Base-by-base conservation (phyloP, 1,140 invertebrate species). In the Meloidogyne hapla region DNA sequence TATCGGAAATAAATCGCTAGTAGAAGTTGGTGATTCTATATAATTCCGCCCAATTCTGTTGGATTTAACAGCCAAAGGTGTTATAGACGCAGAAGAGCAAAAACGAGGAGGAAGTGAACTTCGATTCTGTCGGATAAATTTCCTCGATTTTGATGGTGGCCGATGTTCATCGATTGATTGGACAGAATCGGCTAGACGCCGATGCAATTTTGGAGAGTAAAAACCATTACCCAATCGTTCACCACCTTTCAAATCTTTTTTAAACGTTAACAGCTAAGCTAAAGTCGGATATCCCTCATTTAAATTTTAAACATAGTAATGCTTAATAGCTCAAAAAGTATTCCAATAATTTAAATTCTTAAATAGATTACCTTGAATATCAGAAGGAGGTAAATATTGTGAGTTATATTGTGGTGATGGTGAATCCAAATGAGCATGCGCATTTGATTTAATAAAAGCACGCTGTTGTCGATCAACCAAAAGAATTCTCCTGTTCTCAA, bases 61-160 rank as follows among this genome's bases (percentile, higher is more conserved):
- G 18, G 48, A 56, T 56, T 56, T 56, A 56, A 56, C 18, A n/a
- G 48, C 26, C 21, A 73, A 38, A 21, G 74, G 74, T 21, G 69
- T 61, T 21, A 75, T 56, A 15, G 56, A 63, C 13, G 64, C 78
- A 56, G 77, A 78, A 69, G 63, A 40, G 26, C 40, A 67, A 15
- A 79, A 42, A 42, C 45, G 61, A 12, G 79, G 78, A 33, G 79
- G 79, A 18, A 80, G 71, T 15, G 79, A 80, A 61, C 82, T 82
- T 26, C 79, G 79, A 21, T 81, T 65, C 25, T 42, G 61, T 2
- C 42, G 56, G 23, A 13, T 21, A 23, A 33, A 28, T 26, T 56
- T 73, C 63, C 23, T 73, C 26, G 48, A 13, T n/a, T 63, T 23
- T 21, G 56, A 42, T 26, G 25, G 18, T 10, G 26, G 28, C 13